Conservation (phyloP, 2,888 invertebrate species). For the Pseudanteris insignis region DNA sequence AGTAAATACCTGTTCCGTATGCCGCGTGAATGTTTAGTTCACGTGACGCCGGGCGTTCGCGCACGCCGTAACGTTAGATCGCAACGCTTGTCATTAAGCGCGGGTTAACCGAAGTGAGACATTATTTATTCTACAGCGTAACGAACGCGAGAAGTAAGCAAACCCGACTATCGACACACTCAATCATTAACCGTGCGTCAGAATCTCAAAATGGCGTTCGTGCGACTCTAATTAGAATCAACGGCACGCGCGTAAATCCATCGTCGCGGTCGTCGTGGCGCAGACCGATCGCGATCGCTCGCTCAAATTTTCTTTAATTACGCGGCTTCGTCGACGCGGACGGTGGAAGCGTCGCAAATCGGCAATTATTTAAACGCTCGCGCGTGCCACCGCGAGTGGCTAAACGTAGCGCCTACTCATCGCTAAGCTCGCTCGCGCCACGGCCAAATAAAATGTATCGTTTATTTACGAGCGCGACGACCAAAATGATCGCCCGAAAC, state of each 20-base stretch:
- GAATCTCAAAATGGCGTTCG: too few species aligned
- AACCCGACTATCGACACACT: too few species aligned
- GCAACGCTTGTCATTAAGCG: too few species aligned
- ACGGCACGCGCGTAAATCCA: conserved; percentile 8
- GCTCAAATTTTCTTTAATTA: conserved; percentile 32
- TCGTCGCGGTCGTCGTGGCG: conserved; percentile 9
- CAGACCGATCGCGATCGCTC: conserved; percentile 12
- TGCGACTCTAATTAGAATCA: too few species aligned
- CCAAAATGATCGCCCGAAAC: conserved; percentile 33
- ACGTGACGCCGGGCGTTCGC: too few species aligned
- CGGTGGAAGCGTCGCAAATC: conserved; percentile 21
- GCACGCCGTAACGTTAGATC: too few species aligned
- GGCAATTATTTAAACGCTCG: conserved; percentile 33
- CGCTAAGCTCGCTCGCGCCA: conserved; percentile 19
- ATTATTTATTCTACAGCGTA: too few species aligned
- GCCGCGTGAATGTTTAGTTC: too few species aligned
- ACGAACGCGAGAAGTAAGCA: too few species aligned
- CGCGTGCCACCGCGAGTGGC: conserved; percentile 7
- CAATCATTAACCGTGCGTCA: too few species aligned
- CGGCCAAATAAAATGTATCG: conserved; percentile 36
- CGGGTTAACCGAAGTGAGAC: too few species aligned
- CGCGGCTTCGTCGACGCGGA: conserved; percentile 9
- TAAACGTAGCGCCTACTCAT: conserved; percentile 23
- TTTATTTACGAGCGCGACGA: conserved; percentile 33
- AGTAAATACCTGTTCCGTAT: too few species aligned